Evolutionary conservation across 2,113 vertebrate species (phyloP).

Genomic region (Etheostoma spectabile): DNA sequence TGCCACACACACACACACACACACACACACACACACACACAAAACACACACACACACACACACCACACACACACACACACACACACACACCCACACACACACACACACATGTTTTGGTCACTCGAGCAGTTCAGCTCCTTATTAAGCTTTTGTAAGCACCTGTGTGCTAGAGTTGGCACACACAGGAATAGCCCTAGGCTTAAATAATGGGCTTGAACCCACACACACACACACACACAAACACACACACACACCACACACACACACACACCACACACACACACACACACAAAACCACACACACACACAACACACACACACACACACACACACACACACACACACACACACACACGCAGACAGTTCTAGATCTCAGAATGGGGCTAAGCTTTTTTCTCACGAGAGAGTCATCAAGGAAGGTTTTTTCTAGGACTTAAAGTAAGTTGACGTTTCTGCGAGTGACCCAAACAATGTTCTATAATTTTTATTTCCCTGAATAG

Average conservation of each 20-base stretch:
- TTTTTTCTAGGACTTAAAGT: not conserved
- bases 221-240: constrained; percentile 18
- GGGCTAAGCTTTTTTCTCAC: constrained; percentile 35
- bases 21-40: not conserved
- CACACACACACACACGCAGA: constrained; percentile 20
- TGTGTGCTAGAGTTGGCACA: constrained; percentile 48
- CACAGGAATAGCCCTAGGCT: constrained; percentile 61
- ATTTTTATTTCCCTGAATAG: constrained; percentile 19
- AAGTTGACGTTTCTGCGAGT: constrained; percentile 9
- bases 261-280: constrained; percentile 29
- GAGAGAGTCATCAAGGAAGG: constrained; percentile 32
- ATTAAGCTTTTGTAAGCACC: constrained; percentile 65
- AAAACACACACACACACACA: too few species aligned
- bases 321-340: not conserved
- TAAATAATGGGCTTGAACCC: constrained; percentile 64
- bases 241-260: constrained; percentile 12
- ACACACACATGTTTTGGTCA: constrained; percentile 35
- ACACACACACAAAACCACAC: constrained; percentile 12
- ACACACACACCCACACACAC: constrained; percentile 13
- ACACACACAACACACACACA: constrained; percentile 22
- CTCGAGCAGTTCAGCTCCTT: constrained; percentile 31
- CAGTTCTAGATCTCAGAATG: constrained; percentile 37
- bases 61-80: constrained; percentile 5
- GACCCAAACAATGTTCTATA: not conserved
- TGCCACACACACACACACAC: not conserved